Evolutionary conservation across 2,797 vertebrate genomes (phyloP).

Genomic region (Lacerta viridis): DNA sequence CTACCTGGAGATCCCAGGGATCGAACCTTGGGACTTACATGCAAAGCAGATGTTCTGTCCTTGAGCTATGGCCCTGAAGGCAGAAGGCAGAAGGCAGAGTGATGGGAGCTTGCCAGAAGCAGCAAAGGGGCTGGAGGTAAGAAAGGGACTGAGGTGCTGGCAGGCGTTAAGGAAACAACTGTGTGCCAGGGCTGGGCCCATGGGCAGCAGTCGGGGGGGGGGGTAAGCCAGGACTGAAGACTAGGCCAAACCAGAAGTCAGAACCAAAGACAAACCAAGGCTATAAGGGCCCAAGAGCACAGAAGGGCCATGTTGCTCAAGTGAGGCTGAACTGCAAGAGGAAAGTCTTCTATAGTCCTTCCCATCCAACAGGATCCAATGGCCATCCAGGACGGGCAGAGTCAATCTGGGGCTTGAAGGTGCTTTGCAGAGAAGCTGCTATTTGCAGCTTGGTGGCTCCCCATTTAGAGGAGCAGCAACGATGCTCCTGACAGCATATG

Average conservation of each 20-base stretch:
- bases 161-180: neutral
- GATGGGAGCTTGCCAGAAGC: conserved; percentile 11
- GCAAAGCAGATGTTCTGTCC: no score
- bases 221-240: neutral
- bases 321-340: neutral
- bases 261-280: no score
- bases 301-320: neutral
- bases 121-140: neutral
- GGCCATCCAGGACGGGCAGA: neutral
- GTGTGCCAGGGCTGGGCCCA: neutral
- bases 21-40: no score
- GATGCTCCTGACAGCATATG: no score
- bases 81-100: neutral
- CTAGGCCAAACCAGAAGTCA: no score
- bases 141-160: no score
- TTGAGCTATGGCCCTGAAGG: no score
- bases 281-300: neutral
- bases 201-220: neutral
- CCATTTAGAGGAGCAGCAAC: no score
- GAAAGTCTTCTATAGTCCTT: neutral
- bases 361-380: neutral
- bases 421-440: fast-evolving
- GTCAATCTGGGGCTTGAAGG: neutral
- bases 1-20: no score
- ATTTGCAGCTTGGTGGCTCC: neutral